phyloP scores from a whole-genome alignment of 2,113 vertebrate species.

The Hydrochoerus hydrochaeris region DNA sequence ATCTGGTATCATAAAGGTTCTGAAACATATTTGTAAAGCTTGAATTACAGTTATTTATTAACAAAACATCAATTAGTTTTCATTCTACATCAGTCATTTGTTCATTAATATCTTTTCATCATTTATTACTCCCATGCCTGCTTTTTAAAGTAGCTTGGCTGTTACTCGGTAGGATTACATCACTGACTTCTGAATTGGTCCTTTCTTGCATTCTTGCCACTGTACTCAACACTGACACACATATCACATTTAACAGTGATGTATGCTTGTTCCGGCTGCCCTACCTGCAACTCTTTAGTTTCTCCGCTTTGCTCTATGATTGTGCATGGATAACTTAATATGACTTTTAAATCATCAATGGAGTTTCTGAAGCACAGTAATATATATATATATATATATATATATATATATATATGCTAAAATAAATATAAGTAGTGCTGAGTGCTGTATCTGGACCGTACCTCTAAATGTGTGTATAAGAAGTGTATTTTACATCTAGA shows the following conservation, averaged over 20 bases:
- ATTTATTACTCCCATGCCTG: neutral
- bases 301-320: too few relatives aligned
- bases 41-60: neutral
- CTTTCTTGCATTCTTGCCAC: neutral
- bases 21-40: conserved; percentile 12
- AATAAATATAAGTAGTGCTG: neutral
- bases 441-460: neutral
- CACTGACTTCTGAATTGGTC: neutral
- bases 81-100: neutral
- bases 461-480: neutral
- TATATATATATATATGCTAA: too few relatives aligned
- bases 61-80: neutral
- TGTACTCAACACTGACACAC: neutral
- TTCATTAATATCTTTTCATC: neutral
- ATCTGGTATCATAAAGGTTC: neutral
- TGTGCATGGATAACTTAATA: too few relatives aligned
- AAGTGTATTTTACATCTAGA: neutral
- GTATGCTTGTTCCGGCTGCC: neutral
- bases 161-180: neutral
- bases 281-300: neutral
- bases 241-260: neutral
- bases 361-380: neutral
- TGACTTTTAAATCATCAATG: neutral
- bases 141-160: neutral
- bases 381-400: too few relatives aligned